Conservation (phyloP, 1,140 invertebrate genomes). For the Drosophila azteca region DNA sequence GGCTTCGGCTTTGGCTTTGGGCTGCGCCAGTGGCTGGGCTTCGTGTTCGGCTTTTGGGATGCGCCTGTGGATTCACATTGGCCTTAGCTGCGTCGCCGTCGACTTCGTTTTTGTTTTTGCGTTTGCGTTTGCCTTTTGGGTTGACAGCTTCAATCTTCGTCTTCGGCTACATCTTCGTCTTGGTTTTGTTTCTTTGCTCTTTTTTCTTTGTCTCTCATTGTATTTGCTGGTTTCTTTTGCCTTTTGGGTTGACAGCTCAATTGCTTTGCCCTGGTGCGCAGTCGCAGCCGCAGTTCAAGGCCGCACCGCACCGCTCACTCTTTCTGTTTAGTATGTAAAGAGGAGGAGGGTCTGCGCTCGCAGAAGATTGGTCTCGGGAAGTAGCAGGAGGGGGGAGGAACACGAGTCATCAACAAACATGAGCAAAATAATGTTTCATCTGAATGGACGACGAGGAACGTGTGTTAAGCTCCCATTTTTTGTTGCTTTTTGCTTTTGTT, state of each 20-base stretch:
- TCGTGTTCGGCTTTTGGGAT: too few relatives aligned
- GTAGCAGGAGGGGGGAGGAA: not conserved
- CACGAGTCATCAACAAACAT: not conserved
- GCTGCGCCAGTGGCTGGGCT: too few relatives aligned
- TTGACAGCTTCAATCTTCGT: too few relatives aligned
- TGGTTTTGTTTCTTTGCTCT: not conserved
- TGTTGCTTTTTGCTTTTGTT: slow-evolving; percentile 35
- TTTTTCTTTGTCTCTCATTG: not conserved
- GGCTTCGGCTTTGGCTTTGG: too few relatives aligned
- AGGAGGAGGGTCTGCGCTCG: slow-evolving; percentile 1
- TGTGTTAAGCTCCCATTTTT: slow-evolving; percentile 45
- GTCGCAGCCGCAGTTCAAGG: slow-evolving; percentile 56
- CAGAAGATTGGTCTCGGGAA: not conserved
- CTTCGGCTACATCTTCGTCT: too few relatives aligned
- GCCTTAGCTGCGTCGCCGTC: too few relatives aligned
- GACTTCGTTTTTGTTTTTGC: too few relatives aligned
- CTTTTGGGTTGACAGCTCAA: slow-evolving; percentile 51
- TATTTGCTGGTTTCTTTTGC: slow-evolving; percentile 2
- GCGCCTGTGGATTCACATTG: too few relatives aligned
- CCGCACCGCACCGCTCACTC: not conserved
- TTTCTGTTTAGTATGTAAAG: slow-evolving; percentile 1
- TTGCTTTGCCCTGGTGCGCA: slow-evolving; percentile 43
- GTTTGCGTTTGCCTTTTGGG: too few relatives aligned
- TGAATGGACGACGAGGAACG: slow-evolving; percentile 14
- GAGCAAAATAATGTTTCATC: slow-evolving; percentile 48